A percentile compares a stretch with the other conserved stretches of the same genome.
phyloP scores from a whole-genome alignment of 2,888 invertebrate species.

The Plebejus argus region DNA sequence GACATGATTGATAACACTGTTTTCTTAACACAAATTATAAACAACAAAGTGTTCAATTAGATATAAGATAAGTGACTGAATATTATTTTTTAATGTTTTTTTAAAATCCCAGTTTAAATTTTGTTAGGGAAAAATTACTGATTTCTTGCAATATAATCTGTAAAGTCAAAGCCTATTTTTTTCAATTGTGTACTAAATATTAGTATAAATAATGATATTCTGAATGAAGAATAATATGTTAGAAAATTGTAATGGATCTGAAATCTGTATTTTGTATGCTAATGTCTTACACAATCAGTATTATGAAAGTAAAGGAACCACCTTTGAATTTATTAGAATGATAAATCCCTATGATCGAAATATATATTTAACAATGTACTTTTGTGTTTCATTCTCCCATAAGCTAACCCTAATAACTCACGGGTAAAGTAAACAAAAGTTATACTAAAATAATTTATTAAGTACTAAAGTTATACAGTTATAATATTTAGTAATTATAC shows the following conservation, averaged over 20 bases:
- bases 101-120: background rate
- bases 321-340: background rate
- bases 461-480: background rate
- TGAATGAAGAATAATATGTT: background rate
- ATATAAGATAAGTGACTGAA: constrained; percentile 8
- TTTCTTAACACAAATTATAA: background rate
- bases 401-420: background rate
- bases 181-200: too few relatives aligned
- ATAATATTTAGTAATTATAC: background rate
- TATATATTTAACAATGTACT: background rate
- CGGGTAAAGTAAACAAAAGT: background rate
- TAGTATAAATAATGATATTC: background rate
- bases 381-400: background rate
- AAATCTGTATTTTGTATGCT: background rate
- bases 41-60: constrained; percentile 11
- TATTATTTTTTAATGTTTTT: background rate
- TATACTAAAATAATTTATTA: background rate
- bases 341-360: background rate
- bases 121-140: background rate
- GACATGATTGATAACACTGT: background rate
- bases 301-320: background rate
- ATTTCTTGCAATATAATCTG: background rate
- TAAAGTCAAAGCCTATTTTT: too few relatives aligned
- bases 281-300: background rate
- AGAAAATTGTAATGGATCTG: background rate